phyloP scores from a whole-genome alignment of 2,797 vertebrate species.

The Neoniphon sammara region DNA sequence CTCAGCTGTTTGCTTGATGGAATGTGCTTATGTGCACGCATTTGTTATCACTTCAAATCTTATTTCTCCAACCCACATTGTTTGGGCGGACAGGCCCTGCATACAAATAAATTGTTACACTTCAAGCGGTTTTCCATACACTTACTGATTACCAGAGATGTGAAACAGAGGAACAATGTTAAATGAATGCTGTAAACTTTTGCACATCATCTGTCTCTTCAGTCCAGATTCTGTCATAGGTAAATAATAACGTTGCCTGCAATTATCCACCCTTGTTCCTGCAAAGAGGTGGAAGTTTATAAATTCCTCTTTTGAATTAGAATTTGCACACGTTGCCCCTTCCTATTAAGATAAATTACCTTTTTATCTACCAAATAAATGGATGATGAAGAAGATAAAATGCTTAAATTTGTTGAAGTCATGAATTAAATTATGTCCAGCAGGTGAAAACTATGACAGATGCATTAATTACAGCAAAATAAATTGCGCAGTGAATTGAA shows the following conservation, averaged over 20 bases:
- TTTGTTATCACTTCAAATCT: slow-evolving; percentile 4
- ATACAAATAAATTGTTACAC: background rate
- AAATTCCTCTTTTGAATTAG: too few relatives aligned
- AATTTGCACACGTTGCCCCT: too few relatives aligned
- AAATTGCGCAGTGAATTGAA: too few relatives aligned
- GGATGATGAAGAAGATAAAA: too few relatives aligned
- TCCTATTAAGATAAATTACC: too few relatives aligned
- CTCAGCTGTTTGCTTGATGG: background rate
- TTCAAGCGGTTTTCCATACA: background rate
- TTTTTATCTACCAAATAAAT: too few relatives aligned
- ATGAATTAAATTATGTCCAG: too few relatives aligned
- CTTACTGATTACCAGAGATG: background rate
- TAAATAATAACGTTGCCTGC: background rate
- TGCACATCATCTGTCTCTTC: background rate
- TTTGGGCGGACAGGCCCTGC: background rate
- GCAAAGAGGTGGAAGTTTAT: too few relatives aligned
- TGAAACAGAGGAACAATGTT: background rate
- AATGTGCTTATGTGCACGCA: slow-evolving; percentile 1
- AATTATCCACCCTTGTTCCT: too few relatives aligned
- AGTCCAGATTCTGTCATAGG: background rate
- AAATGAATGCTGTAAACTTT: background rate
- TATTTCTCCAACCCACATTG: background rate
- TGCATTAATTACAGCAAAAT: too few relatives aligned
- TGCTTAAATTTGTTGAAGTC: too few relatives aligned
- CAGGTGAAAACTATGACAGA: too few relatives aligned